Conservation (phyloP, 2,797 vertebrate genomes). For the Enteromius argenteus region DNA sequence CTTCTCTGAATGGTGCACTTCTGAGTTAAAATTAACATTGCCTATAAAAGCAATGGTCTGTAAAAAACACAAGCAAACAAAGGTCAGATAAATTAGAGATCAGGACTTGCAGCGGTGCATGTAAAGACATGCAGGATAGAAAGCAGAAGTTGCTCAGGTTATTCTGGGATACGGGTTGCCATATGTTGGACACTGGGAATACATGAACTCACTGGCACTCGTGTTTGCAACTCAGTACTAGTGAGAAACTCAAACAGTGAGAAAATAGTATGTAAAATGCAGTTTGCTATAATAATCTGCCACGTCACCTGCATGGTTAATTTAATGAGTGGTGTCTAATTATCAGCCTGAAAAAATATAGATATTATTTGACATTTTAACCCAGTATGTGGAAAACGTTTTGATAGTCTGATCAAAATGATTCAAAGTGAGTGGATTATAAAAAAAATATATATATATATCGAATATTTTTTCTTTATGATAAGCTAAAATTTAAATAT, state of each 20-base stretch:
- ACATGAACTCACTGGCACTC: not conserved
- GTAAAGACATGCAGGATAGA: not conserved
- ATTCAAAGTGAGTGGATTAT: not conserved
- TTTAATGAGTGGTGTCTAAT: not conserved
- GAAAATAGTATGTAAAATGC: not conserved
- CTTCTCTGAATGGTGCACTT: slow-evolving; percentile 7
- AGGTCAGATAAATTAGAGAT: slow-evolving; percentile 49
- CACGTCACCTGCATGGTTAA: not conserved
- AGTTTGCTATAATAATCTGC: not conserved
- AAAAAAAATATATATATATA: not conserved
- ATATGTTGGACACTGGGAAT: slow-evolving; percentile 17
- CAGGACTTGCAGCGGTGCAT: slow-evolving; percentile 21
- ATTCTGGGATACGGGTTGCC: not conserved
- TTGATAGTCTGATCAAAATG: not conserved
- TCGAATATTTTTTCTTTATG: not conserved
- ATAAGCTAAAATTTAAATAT: too few species aligned
- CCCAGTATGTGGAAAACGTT: not conserved
- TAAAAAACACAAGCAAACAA: slow-evolving; percentile 54
- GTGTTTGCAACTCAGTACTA: not conserved
- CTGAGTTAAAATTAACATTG: slow-evolving; percentile 49
- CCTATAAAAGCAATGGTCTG: slow-evolving; percentile 56
- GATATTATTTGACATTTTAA: not conserved
- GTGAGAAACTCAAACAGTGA: not conserved
- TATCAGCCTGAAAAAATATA: not conserved
- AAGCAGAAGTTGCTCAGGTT: slow-evolving; percentile 6